phyloP scores from a whole-genome alignment of 2,113 vertebrate genomes.

The Ptyas mucosa region DNA sequence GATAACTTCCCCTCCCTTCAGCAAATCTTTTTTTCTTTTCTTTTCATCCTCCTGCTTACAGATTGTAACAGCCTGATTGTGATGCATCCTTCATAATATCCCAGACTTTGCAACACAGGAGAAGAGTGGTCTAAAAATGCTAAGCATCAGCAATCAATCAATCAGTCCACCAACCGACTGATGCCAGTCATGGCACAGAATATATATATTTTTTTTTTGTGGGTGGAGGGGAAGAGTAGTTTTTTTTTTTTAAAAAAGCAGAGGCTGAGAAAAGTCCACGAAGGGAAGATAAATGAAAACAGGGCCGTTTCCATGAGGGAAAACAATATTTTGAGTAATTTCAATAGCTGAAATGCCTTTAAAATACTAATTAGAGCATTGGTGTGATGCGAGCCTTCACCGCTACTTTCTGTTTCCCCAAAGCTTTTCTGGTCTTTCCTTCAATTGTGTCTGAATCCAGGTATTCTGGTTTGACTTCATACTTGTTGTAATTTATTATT shows the following conservation, averaged over 20 bases:
- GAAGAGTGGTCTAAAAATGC: neutral
- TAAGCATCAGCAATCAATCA: neutral
- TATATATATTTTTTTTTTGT: too few relatives aligned
- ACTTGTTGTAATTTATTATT: conserved; percentile 63
- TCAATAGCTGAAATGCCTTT: neutral
- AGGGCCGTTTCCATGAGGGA: neutral
- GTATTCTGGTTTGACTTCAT: conserved; percentile 59
- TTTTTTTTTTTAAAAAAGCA: neutral
- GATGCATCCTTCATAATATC: neutral
- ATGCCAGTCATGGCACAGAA: neutral
- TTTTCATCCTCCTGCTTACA: neutral
- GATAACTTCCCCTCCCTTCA: neutral
- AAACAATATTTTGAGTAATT: neutral
- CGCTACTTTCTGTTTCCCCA: conserved; percentile 47
- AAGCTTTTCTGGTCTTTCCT: conserved; percentile 39
- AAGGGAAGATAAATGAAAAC: neutral
- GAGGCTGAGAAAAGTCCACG: neutral
- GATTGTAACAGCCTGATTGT: neutral
- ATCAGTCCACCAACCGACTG: neutral
- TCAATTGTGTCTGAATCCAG: conserved; percentile 61
- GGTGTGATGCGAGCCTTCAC: conserved; percentile 23
- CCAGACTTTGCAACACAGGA: neutral
- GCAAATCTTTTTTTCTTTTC: neutral
- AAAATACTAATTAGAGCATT: conserved; percentile 43
- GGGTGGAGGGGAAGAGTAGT: neutral